A percentile compares a stretch with the other conserved stretches of the same genome.
Evolutionary conservation across 1,140 invertebrate genomes (phyloP).

Genomic region (Rhopalosiphum padi): DNA sequence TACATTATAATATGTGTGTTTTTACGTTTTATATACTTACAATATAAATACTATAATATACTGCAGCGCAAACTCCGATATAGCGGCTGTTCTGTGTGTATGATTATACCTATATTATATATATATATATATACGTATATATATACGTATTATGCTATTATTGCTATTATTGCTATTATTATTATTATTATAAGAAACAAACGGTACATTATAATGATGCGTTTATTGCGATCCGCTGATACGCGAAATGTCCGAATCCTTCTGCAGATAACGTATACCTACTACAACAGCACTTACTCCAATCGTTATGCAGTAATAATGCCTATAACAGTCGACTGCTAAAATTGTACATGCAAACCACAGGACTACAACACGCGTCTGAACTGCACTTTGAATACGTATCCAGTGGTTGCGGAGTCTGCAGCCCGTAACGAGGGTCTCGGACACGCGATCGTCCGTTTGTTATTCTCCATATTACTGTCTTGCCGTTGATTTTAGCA

Average conservation of each 20-base stretch:
- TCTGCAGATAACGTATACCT: background rate
- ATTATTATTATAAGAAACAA: background rate
- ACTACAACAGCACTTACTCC: no score
- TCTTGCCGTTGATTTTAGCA: background rate
- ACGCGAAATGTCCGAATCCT: background rate
- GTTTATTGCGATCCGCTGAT: background rate
- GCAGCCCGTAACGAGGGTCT: background rate
- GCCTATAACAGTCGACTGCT: background rate
- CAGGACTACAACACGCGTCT: background rate
- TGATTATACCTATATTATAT: no score
- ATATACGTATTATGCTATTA: no score
- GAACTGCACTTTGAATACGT: background rate
- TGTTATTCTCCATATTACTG: background rate
- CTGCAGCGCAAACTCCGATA: background rate
- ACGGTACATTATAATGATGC: conserved; percentile 1
- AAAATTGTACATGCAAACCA: background rate
- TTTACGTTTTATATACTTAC: no score
- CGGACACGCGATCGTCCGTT: background rate
- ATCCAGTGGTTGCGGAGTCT: no score
- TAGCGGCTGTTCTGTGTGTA: background rate
- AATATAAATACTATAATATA: background rate
- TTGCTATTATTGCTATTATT: background rate
- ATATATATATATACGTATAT: no score
- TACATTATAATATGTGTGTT: background rate
- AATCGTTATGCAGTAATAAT: background rate